Evolutionary conservation across 2,113 vertebrate species (phyloP).

Genomic region (Martes martes): DNA sequence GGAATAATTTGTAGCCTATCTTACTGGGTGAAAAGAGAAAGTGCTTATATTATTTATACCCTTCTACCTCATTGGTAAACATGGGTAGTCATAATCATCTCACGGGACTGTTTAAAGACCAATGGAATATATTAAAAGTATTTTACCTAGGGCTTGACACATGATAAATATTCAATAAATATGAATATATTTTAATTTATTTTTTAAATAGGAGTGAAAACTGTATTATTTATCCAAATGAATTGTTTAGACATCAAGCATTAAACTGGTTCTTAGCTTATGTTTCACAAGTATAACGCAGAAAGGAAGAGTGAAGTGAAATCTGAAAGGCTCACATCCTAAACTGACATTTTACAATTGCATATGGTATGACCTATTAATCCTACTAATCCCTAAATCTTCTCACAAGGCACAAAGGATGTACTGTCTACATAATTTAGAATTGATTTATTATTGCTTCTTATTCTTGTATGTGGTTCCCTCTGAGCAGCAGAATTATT

Average conservation of each 20-base stretch:
- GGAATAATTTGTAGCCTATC: neutral
- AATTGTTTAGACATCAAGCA: neutral
- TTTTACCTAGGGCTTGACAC: neutral
- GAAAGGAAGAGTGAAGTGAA: neutral
- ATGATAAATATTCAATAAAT: neutral
- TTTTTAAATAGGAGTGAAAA: neutral
- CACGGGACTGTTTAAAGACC: neutral
- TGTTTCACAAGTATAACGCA: neutral
- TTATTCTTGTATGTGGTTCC: neutral
- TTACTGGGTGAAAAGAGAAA: neutral
- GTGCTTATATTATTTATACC: neutral
- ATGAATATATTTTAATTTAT: neutral
- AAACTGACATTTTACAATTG: neutral
- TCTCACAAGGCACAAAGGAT: neutral
- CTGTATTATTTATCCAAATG: neutral
- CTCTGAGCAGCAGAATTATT: neutral
- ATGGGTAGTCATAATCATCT: neutral
- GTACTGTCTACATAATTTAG: neutral
- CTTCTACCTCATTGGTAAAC: neutral
- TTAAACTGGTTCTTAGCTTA: neutral
- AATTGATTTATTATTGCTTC: neutral
- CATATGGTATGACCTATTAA: neutral
- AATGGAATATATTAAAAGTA: neutral
- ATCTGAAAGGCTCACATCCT: neutral
- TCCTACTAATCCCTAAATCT: neutral